phyloP scores from a whole-genome alignment of 1,140 invertebrate species.

The Orussus abietinus region DNA sequence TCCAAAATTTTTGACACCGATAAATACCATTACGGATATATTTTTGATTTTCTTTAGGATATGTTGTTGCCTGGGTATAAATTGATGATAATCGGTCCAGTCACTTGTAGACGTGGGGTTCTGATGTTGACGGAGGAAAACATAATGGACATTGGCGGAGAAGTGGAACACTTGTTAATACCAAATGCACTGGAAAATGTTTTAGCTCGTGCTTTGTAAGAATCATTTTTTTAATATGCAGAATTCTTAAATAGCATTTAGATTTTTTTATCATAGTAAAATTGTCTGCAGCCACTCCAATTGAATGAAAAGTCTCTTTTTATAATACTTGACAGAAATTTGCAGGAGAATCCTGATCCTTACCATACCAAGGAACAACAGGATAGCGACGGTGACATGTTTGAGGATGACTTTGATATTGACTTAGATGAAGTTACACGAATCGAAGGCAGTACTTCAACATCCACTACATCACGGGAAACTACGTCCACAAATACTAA shows the following conservation, averaged over 20 bases:
- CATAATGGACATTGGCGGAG: conserved; percentile 68
- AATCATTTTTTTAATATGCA: conserved; percentile 13
- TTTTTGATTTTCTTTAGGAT: conserved; percentile 32
- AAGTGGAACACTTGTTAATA: conserved; percentile 64
- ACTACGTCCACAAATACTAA: too few species aligned
- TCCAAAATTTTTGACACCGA: conserved; percentile 2
- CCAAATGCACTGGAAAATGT: conserved; percentile 61
- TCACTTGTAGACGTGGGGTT: conserved; percentile 67
- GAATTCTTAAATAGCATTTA: conserved; percentile 5
- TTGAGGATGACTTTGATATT: conserved; percentile 36
- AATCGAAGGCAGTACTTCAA: too few species aligned
- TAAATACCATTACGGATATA: neutral
- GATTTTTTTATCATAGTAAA: too few species aligned
- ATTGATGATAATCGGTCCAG: conserved; percentile 59
- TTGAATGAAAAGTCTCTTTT: conserved; percentile 2
- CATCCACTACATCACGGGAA: too few species aligned
- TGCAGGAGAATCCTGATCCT: conserved; percentile 53
- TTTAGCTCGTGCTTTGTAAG: conserved; percentile 58
- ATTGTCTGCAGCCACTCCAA: too few species aligned
- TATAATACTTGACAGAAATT: conserved; percentile 30
- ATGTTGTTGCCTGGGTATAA: conserved; percentile 45
- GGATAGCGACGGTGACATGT: conserved; percentile 12
- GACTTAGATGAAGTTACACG: conserved; percentile 28
- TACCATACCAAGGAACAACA: conserved; percentile 28
- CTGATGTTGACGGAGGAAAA: conserved; percentile 64